These are phyloP conservation scores for Erythrocercus mccallii DNA, from an alignment of 2,113 vertebrate genomes.

Conservation along the genomic window DNA sequence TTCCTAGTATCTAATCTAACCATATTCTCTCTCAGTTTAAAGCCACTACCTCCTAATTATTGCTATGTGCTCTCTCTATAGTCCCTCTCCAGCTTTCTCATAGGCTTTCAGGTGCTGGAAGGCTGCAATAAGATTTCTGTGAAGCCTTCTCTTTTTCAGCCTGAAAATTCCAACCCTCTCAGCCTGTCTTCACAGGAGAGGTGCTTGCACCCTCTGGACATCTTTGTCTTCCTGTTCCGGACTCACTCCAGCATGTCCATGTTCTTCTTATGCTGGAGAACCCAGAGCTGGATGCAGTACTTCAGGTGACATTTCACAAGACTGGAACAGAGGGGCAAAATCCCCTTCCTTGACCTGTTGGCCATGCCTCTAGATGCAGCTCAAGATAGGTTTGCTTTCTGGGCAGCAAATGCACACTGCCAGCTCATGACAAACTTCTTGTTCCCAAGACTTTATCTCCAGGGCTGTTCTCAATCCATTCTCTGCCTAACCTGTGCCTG, in stretches of 20 bases:
- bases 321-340: not conserved
- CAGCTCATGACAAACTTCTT: not conserved
- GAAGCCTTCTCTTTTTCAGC: not conserved
- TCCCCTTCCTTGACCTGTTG: not conserved
- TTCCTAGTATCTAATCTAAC: not conserved
- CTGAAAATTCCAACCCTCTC: not conserved
- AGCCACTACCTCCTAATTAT: not conserved
- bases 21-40: not conserved
- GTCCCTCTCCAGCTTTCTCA: not conserved
- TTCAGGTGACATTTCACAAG: not conserved
- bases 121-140: not conserved
- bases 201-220: rapidly evolving
- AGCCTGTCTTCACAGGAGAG: not conserved
- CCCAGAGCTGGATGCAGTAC: not conserved
- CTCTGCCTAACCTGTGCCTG: not conserved
- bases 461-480: not conserved
- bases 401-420: not conserved
- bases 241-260: not conserved
- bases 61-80: rapidly evolving
- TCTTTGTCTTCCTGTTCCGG: not conserved
- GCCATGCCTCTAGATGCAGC: not conserved
- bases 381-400: not conserved
- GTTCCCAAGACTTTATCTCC: not conserved
- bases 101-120: not conserved
- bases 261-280: not conserved